Conservation (phyloP, 2,797 vertebrate species). For the Anas bahamensis region DNA sequence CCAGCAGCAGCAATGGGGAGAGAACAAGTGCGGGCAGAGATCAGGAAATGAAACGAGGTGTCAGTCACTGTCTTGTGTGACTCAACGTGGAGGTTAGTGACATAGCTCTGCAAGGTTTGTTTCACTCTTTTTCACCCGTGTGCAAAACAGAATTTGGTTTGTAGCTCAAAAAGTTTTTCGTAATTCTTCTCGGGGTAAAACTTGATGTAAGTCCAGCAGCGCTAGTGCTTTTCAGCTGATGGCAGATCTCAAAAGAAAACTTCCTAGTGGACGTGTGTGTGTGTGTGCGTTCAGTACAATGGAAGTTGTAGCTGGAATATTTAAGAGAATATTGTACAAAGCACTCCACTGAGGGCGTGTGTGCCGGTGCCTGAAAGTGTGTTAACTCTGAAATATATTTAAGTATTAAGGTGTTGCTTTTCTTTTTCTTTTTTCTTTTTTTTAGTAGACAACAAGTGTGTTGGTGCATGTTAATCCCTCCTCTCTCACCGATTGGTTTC, state of each 20-base stretch:
- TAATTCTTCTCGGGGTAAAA: not conserved
- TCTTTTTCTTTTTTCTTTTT: not conserved
- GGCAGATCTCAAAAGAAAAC: not conserved
- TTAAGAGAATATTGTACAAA: not conserved
- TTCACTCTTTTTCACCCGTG: not conserved
- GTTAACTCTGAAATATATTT: not conserved
- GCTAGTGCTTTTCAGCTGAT: not conserved
- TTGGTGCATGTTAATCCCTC: not conserved
- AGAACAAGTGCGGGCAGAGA: not conserved
- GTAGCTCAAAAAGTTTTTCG: not conserved
- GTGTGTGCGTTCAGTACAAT: not conserved
- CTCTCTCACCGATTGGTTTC: not conserved
- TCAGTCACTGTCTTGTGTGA: not conserved
- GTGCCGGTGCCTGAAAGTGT: not conserved
- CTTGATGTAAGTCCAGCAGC: not conserved
- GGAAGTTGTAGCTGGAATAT: not conserved
- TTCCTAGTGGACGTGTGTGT: accelerated
- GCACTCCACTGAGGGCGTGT: not conserved
- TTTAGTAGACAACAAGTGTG: not conserved
- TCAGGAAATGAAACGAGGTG: not conserved
- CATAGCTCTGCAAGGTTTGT: not conserved
- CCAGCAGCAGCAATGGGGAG: not conserved
- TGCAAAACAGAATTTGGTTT: not conserved
- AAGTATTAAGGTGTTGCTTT: not conserved
- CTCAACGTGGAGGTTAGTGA: not conserved